These are phyloP conservation scores for Acanthurus lineatus DNA, from an alignment of 2,797 vertebrate genomes.

Conservation along the genomic window DNA sequence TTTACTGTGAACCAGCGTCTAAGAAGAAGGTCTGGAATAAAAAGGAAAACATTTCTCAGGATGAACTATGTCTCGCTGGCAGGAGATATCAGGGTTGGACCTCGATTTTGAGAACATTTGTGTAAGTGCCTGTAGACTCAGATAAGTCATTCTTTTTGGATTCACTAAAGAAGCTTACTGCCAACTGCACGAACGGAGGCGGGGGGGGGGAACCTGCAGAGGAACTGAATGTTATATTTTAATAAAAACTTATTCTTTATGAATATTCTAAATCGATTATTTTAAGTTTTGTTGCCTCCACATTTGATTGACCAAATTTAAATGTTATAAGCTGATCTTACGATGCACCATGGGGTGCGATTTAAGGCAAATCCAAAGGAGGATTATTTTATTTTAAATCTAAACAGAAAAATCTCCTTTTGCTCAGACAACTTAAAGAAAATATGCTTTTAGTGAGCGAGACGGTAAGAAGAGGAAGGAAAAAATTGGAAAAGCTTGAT, in stretches of 20 bases:
- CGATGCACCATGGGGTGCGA: not conserved
- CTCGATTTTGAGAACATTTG: conserved; percentile 57
- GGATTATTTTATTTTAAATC: conserved; percentile 28
- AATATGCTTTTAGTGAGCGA: conserved; percentile 6
- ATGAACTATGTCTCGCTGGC: conserved; percentile 51
- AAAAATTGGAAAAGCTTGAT: not conserved
- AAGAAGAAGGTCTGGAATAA: conserved; percentile 22
- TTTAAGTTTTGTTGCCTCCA: conserved; percentile 20
- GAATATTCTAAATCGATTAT: conserved; percentile 51
- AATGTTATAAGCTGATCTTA: conserved; percentile 27
- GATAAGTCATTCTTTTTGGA: conserved; percentile 67
- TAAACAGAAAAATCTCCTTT: conserved; percentile 13
- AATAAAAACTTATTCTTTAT: conserved; percentile 34
- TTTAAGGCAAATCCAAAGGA: not conserved
- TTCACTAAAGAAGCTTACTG: conserved; percentile 66
- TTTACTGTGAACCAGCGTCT: not conserved
- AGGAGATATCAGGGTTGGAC: conserved; percentile 35
- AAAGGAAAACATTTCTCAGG: conserved; percentile 37
- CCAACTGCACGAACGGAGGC: conserved; percentile 49
- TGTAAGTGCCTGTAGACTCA: conserved; percentile 51
- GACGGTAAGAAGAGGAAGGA: not conserved
- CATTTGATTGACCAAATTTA: conserved; percentile 33
- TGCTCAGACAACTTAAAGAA: conserved; percentile 9
- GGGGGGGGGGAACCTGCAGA: conserved; percentile 45
- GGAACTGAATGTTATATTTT: conserved; percentile 47